A percentile compares a stretch with the other conserved stretches of the same genome.
These are phyloP conservation scores for Gyrodactylus salaris DNA, from an alignment of 1,140 invertebrate genomes.

Conservation along the genomic window DNA sequence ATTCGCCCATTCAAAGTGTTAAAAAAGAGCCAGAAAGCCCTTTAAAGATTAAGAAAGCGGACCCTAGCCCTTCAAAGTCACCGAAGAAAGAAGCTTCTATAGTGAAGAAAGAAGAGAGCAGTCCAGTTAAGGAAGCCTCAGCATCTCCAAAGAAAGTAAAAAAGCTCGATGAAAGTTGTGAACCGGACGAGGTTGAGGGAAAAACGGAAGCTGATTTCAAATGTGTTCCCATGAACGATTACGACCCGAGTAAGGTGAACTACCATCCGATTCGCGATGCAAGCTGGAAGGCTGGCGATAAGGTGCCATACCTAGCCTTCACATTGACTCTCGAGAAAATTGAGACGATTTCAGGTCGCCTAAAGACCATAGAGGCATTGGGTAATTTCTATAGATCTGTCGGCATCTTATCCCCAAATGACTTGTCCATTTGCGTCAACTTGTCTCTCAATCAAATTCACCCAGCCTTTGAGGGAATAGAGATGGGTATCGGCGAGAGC, in stretches of 20 bases:
- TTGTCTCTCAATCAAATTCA: constrained; percentile 71
- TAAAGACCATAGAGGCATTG: constrained; percentile 72
- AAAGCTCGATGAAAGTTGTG: too few relatives aligned
- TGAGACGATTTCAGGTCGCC: constrained; percentile 34
- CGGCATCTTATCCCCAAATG: constrained; percentile 45
- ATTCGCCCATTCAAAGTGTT: not conserved
- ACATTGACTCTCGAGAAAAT: constrained; percentile 59
- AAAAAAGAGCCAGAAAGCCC: not conserved
- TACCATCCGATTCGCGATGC: constrained; percentile 70
- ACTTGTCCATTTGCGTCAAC: constrained; percentile 58
- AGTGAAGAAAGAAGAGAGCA: too few relatives aligned
- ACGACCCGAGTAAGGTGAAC: constrained; percentile 36
- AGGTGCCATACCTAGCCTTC: constrained; percentile 59
- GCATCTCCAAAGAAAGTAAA: too few relatives aligned
- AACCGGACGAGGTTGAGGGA: too few relatives aligned
- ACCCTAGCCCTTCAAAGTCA: too few relatives aligned
- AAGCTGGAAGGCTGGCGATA: constrained; percentile 39
- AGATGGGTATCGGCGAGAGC: constrained; percentile 64
- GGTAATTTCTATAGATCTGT: constrained; percentile 73
- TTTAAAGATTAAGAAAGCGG: not conserved
- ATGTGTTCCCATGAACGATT: constrained; percentile 17
- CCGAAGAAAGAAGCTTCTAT: too few relatives aligned
- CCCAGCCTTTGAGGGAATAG: constrained; percentile 52
- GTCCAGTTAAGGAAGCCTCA: too few relatives aligned
- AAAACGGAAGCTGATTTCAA: not conserved